Evolutionary conservation across 2,797 vertebrate species (phyloP).

Genomic region (Sylvilagus floridanus): DNA sequence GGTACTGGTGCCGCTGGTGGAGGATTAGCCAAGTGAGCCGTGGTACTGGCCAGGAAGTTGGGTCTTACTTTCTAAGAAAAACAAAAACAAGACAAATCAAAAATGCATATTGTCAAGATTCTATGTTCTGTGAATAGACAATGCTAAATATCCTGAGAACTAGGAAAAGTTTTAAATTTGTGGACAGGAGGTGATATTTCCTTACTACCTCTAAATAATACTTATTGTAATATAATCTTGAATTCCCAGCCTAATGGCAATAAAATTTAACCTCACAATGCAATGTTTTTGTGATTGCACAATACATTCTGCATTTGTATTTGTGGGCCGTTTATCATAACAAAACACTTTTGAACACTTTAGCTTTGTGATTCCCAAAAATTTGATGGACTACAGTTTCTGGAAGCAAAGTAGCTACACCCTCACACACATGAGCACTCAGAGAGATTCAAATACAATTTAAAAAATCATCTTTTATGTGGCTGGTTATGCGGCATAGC

Average conservation of each 20-base stretch:
- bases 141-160: background rate
- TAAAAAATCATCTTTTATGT: background rate
- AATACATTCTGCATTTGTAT: background rate
- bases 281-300: background rate
- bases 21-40: too few relatives aligned
- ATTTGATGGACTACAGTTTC: background rate
- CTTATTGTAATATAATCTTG: background rate
- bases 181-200: background rate
- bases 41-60: background rate
- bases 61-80: background rate
- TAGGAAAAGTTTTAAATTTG: background rate
- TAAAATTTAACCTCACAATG: background rate
- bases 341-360: background rate
- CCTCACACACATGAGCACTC: background rate
- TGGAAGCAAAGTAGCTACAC: background rate
- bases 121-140: background rate
- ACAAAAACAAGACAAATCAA: background rate
- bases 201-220: background rate
- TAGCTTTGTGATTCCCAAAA: background rate
- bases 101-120: background rate
- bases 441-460: too few relatives aligned
- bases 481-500: too few relatives aligned
- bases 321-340: background rate
- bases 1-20: too few relatives aligned
- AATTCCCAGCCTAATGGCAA: background rate